Base-by-base conservation (phyloP, 2,888 invertebrate genomes). In the Pterostichus madidus region DNA sequence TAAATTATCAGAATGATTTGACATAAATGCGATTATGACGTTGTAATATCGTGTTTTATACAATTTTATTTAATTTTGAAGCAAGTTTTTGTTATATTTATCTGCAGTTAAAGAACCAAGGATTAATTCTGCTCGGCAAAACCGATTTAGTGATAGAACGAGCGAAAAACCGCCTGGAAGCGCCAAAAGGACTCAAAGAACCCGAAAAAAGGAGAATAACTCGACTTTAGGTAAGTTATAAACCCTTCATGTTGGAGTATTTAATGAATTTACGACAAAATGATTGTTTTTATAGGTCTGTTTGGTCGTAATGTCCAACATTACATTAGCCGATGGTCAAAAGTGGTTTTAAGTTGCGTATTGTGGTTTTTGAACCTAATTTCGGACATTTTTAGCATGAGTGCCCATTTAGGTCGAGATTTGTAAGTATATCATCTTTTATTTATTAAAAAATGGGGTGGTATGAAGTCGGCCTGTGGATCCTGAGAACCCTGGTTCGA, bases 291-390 rank as follows among this genome's bases (percentile, higher is more conserved):
- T 84, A 68, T 73, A 90, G 91, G 89, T 82, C 84, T 89, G 83
- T 84, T 90, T 83, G 89, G 89, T 52, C 89, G 89, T 76, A 90
- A 90, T 86, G 87, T 92, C 84, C 91, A 91, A 85, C 91, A 91
- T 84, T 92, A 92, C 85, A 88, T 91, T 17, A 90, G 89, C 84
- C 90, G 91, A 64, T 93, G 92, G 92, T 91, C 91, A 88, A 91
- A 91, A 88, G 88, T 92, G 82, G 89, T 90, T 83, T 88, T 92
- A 46, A 91, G 91, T 86, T 93, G 96, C 83, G 89, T 95, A 81
- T 91, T 93, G 83, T 97, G 97, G 97, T 93, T 97, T 83, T 91
- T 95, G 85, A 94, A 95, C 90, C 91, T 97, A 86, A 92, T 97
- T 31, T 95, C 94, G 32, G 96, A 97, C 89, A 95, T 96, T 85